A percentile compares a stretch with the other conserved stretches of the same genome.
Evolutionary conservation across 2,113 vertebrate genomes (phyloP).

Genomic region (Turdus rufiventris): DNA sequence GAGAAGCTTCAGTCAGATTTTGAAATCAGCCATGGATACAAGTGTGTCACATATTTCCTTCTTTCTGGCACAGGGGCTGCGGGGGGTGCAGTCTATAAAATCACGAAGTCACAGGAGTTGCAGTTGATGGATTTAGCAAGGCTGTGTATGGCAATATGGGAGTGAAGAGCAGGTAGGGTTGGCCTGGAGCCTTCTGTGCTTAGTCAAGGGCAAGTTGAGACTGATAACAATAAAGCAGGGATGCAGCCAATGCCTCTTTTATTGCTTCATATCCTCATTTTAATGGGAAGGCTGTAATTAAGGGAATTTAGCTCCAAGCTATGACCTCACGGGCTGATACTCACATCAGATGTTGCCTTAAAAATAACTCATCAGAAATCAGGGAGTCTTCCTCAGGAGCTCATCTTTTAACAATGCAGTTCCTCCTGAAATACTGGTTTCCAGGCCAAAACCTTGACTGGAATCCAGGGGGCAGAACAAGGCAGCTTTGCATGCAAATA

Average conservation of each 20-base stretch:
- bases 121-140: not conserved
- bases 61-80: not conserved
- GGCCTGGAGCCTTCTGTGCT: not conserved
- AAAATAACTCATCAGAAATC: slow-evolving; percentile 17
- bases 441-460: not conserved
- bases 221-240: not conserved
- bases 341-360: slow-evolving; percentile 11
- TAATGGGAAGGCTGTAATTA: slow-evolving; percentile 36
- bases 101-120: not conserved
- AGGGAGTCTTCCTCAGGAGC: not conserved
- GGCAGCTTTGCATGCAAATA: slow-evolving; percentile 17
- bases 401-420: slow-evolving; percentile 21
- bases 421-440: slow-evolving; percentile 72
- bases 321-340: slow-evolving; percentile 47
- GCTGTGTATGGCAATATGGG: not conserved
- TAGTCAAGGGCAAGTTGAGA: slow-evolving; percentile 26
- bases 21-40: rapidly evolving
- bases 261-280: slow-evolving; percentile 18
- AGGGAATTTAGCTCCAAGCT: slow-evolving; percentile 19
- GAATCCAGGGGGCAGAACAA: slow-evolving; percentile 47
- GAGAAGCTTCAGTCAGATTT: not conserved
- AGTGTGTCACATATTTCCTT: not conserved
- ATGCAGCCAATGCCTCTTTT: not conserved
- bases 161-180: not conserved
- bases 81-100: not conserved